Conservation (phyloP, 2,888 invertebrate species). For the Seira sanloemensis region DNA sequence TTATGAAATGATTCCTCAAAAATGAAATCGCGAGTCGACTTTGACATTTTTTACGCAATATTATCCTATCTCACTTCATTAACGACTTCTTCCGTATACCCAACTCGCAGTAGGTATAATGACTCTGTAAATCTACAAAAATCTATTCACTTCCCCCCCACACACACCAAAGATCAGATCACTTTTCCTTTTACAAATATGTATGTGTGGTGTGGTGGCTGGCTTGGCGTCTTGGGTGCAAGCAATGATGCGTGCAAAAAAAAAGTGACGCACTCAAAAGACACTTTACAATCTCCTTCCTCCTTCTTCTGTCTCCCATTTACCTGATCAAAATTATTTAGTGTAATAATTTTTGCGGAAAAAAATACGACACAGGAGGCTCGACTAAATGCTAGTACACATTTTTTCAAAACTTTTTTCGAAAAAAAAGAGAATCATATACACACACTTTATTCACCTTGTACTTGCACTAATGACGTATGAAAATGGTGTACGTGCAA, state of each 20-base stretch:
- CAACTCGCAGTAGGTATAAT: not conserved
- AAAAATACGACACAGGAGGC: not conserved
- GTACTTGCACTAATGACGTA: not conserved
- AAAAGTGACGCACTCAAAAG: not conserved
- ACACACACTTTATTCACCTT: not conserved
- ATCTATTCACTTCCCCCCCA: not conserved
- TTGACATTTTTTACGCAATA: not conserved
- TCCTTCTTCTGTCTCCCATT: not conserved
- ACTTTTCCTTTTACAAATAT: constrained; percentile 43
- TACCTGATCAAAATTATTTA: not conserved
- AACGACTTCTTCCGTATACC: not conserved
- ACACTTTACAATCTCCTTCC: not conserved
- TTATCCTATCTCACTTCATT: not conserved
- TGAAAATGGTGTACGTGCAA: not conserved
- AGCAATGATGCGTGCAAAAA: constrained; percentile 7
- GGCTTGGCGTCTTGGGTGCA: not conserved
- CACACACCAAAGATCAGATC: constrained; percentile 44
- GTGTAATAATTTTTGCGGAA: constrained; percentile 16
- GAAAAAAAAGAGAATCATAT: not conserved
- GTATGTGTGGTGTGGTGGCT: not conserved
- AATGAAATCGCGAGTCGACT: not conserved
- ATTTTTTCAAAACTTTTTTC: too few species aligned
- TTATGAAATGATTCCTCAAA: not conserved
- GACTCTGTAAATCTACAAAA: not conserved
- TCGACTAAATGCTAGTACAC: too few species aligned